Evolutionary conservation across 2,797 vertebrate species (phyloP).

Genomic region (Corythornis leucogaster): DNA sequence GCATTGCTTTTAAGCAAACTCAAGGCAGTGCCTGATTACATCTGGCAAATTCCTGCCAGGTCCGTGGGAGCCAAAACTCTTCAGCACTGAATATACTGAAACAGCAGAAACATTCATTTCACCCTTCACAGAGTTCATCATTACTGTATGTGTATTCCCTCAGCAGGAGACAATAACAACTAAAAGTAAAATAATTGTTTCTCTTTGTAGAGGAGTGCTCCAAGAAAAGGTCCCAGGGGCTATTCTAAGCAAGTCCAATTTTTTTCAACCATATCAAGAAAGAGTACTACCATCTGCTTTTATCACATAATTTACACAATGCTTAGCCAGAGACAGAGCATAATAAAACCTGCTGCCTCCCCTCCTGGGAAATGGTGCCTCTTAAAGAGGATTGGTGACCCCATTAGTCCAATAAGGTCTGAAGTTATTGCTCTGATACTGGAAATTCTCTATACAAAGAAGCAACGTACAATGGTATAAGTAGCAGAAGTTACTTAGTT

Average conservation of each 20-base stretch:
- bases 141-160: not conserved
- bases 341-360: constrained; percentile 2
- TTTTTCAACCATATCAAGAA: constrained; percentile 6
- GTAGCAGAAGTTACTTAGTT: not conserved
- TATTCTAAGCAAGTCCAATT: constrained; percentile 28
- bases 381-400: constrained; percentile 24
- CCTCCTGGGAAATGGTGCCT: not conserved
- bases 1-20: not conserved
- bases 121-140: constrained; percentile 14
- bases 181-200: constrained; percentile 39
- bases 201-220: constrained; percentile 15
- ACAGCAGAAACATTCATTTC: not conserved
- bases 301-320: constrained; percentile 40
- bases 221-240: constrained; percentile 8
- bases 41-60: not conserved
- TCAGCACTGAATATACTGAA: not conserved
- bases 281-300: constrained; percentile 19
- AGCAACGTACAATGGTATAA: not conserved
- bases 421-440: not conserved
- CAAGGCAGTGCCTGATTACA: not conserved
- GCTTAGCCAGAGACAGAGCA: not conserved
- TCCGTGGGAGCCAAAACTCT: not conserved
- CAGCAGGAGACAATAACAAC: constrained; percentile 1
- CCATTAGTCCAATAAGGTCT: not conserved
- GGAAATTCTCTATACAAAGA: not conserved